Conservation (phyloP, 2,113 vertebrate species). For the Ictalurus punctatus region DNA sequence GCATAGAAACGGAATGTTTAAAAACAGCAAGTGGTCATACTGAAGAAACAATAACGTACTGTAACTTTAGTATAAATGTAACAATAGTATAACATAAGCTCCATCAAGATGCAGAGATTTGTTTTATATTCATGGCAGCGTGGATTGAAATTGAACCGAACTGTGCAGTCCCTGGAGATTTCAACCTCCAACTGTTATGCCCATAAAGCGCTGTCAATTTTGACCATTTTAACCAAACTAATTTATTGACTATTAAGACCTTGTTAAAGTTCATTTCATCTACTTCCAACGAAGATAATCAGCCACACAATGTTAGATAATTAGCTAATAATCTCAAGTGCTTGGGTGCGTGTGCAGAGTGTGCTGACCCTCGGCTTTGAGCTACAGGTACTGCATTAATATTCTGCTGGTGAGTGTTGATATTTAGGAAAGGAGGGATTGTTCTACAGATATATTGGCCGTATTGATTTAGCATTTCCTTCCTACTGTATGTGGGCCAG, state of each 20-base stretch:
- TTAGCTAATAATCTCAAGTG: slow-evolving; percentile 23
- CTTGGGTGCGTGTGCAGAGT: neutral
- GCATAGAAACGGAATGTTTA: neutral
- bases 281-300: neutral
- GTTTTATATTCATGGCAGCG: neutral
- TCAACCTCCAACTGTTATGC: neutral
- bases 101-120: neutral
- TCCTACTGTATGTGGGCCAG: slow-evolving; percentile 57
- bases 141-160: neutral
- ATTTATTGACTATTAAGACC: neutral
- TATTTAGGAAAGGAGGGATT: slow-evolving; percentile 68
- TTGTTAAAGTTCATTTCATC: neutral
- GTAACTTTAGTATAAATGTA: too few species aligned
- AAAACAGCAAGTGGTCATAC: neutral
- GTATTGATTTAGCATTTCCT: slow-evolving; percentile 78
- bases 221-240: neutral
- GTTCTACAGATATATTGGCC: slow-evolving; percentile 66
- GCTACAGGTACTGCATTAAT: slow-evolving; percentile 57
- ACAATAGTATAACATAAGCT: neutral
- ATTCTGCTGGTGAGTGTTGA: slow-evolving; percentile 69
- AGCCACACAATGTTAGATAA: neutral
- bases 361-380: neutral
- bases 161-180: neutral
- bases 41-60: neutral
- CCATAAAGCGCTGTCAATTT: neutral